These are phyloP conservation scores for Clistopyga incitator DNA, from an alignment of 2,888 invertebrate genomes.

Conservation along the genomic window DNA sequence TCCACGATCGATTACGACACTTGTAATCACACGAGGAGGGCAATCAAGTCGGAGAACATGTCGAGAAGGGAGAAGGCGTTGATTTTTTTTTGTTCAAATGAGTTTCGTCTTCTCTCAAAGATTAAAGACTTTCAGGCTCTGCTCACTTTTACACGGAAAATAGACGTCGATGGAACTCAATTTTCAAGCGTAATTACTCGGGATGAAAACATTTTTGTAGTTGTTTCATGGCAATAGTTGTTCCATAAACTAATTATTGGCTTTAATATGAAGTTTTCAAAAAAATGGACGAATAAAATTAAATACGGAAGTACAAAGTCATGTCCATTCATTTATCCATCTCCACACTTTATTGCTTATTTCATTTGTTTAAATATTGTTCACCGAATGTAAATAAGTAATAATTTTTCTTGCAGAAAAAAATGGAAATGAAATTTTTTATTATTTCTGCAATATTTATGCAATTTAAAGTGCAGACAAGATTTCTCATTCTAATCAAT, in stretches of 20 bases:
- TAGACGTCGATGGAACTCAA: not conserved
- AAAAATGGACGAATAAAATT: not conserved
- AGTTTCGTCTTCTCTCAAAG: constrained; percentile 2
- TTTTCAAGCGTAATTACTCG: not conserved
- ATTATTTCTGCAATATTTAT: too few species aligned
- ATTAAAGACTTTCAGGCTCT: not conserved
- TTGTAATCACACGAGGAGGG: constrained; percentile 26
- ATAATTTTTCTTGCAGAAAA: too few species aligned
- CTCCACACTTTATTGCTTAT: too few species aligned
- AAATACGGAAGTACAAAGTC: too few species aligned
- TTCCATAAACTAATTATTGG: not conserved
- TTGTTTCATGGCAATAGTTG: not conserved
- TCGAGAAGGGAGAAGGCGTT: constrained; percentile 13
- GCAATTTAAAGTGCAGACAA: too few species aligned
- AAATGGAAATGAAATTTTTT: too few species aligned
- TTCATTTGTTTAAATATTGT: too few species aligned
- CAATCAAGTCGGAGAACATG: constrained; percentile 9
- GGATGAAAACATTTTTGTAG: not conserved
- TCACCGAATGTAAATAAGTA: too few species aligned
- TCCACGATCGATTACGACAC: constrained; percentile 49
- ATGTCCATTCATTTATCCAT: too few species aligned
- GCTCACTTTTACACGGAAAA: not conserved
- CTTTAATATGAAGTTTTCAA: not conserved
- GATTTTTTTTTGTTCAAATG: not conserved
- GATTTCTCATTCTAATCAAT: too few species aligned